Evolutionary conservation across 2,888 invertebrate genomes (phyloP).

Genomic region (Rhyacophila evoluta): DNA sequence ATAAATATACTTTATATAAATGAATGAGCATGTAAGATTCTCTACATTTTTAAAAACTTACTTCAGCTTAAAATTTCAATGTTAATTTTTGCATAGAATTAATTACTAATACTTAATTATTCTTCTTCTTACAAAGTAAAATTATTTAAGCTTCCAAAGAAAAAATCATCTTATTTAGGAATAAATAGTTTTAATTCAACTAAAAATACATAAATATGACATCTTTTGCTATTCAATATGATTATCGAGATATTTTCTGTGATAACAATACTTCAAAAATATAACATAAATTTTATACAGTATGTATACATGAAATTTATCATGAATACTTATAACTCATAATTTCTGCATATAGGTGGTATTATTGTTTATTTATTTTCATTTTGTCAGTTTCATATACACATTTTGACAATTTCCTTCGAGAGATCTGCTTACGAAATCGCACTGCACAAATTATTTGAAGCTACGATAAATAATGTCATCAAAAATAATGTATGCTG

Average conservation of each 20-base stretch:
- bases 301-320: not conserved
- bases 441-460: slow-evolving; percentile 58
- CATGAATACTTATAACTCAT: too few species aligned
- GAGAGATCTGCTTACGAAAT: slow-evolving; percentile 71
- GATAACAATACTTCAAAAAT: not conserved
- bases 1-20: not conserved
- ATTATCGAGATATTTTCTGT: not conserved
- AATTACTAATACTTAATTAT: not conserved
- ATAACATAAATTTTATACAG: not conserved
- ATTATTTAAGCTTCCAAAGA: not conserved
- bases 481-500: slow-evolving; percentile 20
- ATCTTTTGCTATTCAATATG: not conserved
- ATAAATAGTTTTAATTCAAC: not conserved
- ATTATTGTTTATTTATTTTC: slow-evolving; percentile 17
- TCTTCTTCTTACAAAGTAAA: not conserved
- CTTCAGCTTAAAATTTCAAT: slow-evolving; percentile 4
- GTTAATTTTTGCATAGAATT: not conserved
- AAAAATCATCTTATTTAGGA: not conserved
- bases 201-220: not conserved
- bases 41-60: not conserved
- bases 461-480: slow-evolving; percentile 29
- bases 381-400: slow-evolving; percentile 33
- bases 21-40: slow-evolving; percentile 13
- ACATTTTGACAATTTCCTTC: slow-evolving; percentile 58
- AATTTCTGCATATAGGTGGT: slow-evolving; percentile 7